Base-by-base conservation (phyloP, 2,113 vertebrate genomes). In the Aramus guarauna region DNA sequence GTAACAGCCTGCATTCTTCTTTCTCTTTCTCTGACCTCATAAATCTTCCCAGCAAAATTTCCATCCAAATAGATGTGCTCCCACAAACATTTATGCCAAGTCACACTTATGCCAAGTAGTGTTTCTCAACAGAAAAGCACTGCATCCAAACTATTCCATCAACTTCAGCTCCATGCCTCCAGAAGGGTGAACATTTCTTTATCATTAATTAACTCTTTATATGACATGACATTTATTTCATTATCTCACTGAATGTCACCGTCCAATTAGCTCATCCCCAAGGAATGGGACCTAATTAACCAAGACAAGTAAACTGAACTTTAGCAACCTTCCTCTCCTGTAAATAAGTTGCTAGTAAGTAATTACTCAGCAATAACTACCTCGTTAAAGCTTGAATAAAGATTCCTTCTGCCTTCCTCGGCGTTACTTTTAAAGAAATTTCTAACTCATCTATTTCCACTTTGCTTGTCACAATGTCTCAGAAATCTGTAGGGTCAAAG, bases 141-240 rank as follows among this genome's bases (percentile, higher is more conserved):
- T 80, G 90, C 94, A 96, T 96, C 94, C 96, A 73, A 93, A 94
- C 82, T n/a, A 68, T 20, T 85, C 62, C 78, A 94, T 90, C 95
- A 94, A 3, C 75, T 83, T 74, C 63, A 58, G 87, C 90, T 90
- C 93, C 1, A 3, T 62, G 82, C 55, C 85, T 94, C 75, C 37
- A 16, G n/a, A 80, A 83, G 37, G 85, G 75, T 30, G 88, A 96
- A 50, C 0, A 0, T 50, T 73, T 69, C 81, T 72, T 85, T 88
- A 69, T 90, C 71, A 60, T 85, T 96, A 96, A 96, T 94, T 96
- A 97, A 96, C 86, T 94, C 96, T 95, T 96, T 89, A 82, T 72
- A 71, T 68, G 80, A 94, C 77, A 21, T 58, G 73, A 66, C 88
- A 92, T 95, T 96, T 87, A 96, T 96, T 96, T 82, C 86, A 94